Percentiles rank a stretch among this genome's conserved stretches.
Conservation (phyloP, 2,113 vertebrate species). For the Tetraodon nigroviridis region DNA sequence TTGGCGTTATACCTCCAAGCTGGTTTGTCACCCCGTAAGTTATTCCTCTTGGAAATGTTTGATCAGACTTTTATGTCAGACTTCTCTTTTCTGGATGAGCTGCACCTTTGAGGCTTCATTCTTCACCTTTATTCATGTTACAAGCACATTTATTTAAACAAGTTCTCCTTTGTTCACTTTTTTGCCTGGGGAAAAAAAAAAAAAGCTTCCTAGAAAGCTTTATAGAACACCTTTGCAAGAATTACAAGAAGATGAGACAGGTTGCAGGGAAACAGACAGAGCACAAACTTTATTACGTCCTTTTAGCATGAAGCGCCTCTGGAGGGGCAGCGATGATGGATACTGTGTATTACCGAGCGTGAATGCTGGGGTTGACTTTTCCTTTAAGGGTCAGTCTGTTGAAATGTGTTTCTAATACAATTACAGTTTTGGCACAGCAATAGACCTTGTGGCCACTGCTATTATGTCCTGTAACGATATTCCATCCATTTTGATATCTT, state of each 20-base stretch:
- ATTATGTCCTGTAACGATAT: not conserved
- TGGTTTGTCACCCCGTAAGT: no score
- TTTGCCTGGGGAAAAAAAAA: not conserved
- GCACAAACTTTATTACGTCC: slow-evolving; percentile 35
- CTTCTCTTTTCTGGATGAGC: not conserved
- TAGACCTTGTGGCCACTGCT: not conserved
- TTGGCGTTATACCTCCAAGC: no score
- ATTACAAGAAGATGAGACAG: slow-evolving; percentile 45
- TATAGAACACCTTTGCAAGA: slow-evolving; percentile 34
- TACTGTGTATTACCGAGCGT: slow-evolving; percentile 29
- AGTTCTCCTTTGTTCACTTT: slow-evolving; percentile 2
- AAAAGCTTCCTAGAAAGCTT: slow-evolving; percentile 27
- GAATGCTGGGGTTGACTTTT: slow-evolving; percentile 26
- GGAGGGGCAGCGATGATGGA: slow-evolving; percentile 34
- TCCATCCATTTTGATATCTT: not conserved
- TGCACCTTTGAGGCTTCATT: not conserved
- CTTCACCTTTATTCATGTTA: not conserved
- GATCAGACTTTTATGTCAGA: no score
- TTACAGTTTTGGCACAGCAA: slow-evolving; percentile 4
- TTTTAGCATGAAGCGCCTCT: slow-evolving; percentile 39
- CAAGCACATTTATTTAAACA: slow-evolving; percentile 11
- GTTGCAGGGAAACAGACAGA: slow-evolving; percentile 21
- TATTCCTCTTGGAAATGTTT: no score
- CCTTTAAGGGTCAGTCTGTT: slow-evolving; percentile 23
- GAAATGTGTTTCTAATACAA: slow-evolving; percentile 5